Evolutionary conservation across 2,888 invertebrate species (phyloP).

Genomic region (Drosophila kuntzei): DNA sequence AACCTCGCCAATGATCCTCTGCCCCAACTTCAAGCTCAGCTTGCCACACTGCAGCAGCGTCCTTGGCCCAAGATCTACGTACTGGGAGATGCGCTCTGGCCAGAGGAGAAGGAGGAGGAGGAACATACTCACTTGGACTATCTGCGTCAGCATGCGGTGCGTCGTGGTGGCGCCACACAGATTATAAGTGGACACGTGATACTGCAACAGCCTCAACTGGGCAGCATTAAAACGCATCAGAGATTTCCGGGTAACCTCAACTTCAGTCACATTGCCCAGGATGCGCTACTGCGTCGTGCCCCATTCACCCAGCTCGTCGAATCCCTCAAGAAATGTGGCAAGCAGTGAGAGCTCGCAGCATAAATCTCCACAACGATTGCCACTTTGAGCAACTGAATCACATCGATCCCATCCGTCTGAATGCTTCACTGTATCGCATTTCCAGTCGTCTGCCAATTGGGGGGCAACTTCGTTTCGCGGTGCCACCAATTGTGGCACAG

Average conservation of each 20-base stretch:
- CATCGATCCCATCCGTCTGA: slow-evolving; percentile 74
- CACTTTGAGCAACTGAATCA: slow-evolving; percentile 62
- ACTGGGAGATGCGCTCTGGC: slow-evolving; percentile 72
- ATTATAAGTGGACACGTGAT: slow-evolving; percentile 76
- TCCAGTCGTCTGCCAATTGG: slow-evolving; percentile 61
- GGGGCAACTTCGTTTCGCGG: slow-evolving; percentile 66
- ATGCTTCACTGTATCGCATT: slow-evolving; percentile 80
- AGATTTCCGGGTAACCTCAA: slow-evolving; percentile 67
- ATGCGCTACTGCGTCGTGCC: slow-evolving; percentile 67
- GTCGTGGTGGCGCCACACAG: slow-evolving; percentile 63
- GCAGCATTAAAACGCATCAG: slow-evolving; percentile 52
- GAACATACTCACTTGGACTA: slow-evolving; percentile 62
- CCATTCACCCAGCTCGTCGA: slow-evolving; percentile 57
- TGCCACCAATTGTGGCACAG: slow-evolving; percentile 52
- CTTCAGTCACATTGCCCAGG: slow-evolving; percentile 69
- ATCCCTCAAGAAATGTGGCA: slow-evolving; percentile 58
- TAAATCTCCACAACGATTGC: slow-evolving; percentile 36
- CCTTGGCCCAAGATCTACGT: slow-evolving; percentile 73
- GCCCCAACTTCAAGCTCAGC: slow-evolving; percentile 14
- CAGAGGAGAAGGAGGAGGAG: background rate
- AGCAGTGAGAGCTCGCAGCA: slow-evolving; percentile 22
- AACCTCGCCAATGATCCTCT: slow-evolving; percentile 39
- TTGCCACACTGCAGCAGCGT: slow-evolving; percentile 47
- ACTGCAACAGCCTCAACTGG: slow-evolving; percentile 61
- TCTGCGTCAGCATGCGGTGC: slow-evolving; percentile 76